Percentiles rank a stretch among this genome's conserved stretches.
Conservation (phyloP, 2,113 vertebrate species). For the Chrysochloris asiatica region DNA sequence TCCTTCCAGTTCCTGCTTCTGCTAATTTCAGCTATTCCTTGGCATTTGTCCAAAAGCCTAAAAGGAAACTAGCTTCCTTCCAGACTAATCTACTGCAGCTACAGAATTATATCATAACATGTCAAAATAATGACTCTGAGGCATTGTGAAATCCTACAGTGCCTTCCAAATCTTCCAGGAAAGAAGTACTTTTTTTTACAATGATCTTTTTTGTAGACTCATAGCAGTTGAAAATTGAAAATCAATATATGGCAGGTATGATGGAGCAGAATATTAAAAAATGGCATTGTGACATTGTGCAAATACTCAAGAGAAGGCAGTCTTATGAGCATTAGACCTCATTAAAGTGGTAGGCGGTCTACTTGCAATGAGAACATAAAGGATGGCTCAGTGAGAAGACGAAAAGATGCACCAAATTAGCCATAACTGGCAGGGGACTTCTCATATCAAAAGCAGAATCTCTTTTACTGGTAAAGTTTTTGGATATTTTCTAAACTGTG, state of each 20-base stretch:
- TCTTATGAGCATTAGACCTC: neutral
- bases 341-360: neutral
- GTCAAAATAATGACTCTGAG: neutral
- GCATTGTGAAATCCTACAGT: neutral
- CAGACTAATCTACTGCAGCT: neutral
- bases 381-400: neutral
- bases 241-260: neutral
- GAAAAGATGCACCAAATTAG: neutral
- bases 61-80: conserved; percentile 18
- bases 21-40: neutral
- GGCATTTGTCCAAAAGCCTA: neutral
- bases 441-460: neutral
- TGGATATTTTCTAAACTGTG: neutral
- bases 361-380: conserved; percentile 34
- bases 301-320: conserved; percentile 28
- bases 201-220: neutral
- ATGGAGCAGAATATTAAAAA: conserved; percentile 41
- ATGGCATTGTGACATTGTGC: neutral
- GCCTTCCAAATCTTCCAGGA: conserved; percentile 33
- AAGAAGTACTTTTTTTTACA: neutral
- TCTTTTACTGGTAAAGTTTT: neutral
- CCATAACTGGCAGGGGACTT: neutral
- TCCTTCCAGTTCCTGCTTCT: neutral
- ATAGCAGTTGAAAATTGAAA: conserved; percentile 49
- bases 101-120: neutral